These are phyloP conservation scores for Drosophila leontia DNA, from an alignment of 1,140 invertebrate species.

Conservation along the genomic window DNA sequence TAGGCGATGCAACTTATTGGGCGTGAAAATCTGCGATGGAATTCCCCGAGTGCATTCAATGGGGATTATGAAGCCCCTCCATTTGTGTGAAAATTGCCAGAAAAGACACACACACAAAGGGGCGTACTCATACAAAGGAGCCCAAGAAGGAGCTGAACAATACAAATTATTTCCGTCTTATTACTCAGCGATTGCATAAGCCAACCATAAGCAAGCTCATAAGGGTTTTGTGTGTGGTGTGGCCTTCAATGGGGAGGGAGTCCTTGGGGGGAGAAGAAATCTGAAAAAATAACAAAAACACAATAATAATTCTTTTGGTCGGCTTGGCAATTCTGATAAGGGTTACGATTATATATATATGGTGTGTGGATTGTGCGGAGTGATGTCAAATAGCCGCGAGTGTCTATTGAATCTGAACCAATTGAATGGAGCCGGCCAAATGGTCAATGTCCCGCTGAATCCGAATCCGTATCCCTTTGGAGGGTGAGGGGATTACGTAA, in stretches of 20 bases:
- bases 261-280: slow-evolving; percentile 24
- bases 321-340: slow-evolving; percentile 28
- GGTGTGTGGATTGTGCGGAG: slow-evolving; percentile 9
- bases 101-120: slow-evolving; percentile 14
- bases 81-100: slow-evolving; percentile 18
- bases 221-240: slow-evolving; percentile 29
- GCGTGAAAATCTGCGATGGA: slow-evolving; percentile 30
- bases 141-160: slow-evolving; percentile 43
- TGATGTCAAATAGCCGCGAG: slow-evolving; percentile 45
- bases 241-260: slow-evolving; percentile 33
- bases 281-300: slow-evolving; percentile 52
- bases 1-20: slow-evolving; percentile 22
- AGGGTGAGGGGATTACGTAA: slow-evolving; percentile 63
- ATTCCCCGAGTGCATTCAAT: slow-evolving; percentile 23
- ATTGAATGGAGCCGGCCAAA: slow-evolving; percentile 47
- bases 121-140: no score
- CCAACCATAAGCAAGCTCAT: slow-evolving; percentile 64
- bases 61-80: slow-evolving; percentile 27
- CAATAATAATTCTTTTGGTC: slow-evolving; percentile 61
- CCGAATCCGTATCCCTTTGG: not conserved
- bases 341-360: slow-evolving; percentile 17
- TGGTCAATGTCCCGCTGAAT: slow-evolving; percentile 53
- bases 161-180: slow-evolving; percentile 80
- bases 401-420: slow-evolving; percentile 48
- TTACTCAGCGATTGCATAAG: slow-evolving; percentile 75